Evolutionary conservation across 2,888 invertebrate species (phyloP).

Genomic region (Cephus spinipes): DNA sequence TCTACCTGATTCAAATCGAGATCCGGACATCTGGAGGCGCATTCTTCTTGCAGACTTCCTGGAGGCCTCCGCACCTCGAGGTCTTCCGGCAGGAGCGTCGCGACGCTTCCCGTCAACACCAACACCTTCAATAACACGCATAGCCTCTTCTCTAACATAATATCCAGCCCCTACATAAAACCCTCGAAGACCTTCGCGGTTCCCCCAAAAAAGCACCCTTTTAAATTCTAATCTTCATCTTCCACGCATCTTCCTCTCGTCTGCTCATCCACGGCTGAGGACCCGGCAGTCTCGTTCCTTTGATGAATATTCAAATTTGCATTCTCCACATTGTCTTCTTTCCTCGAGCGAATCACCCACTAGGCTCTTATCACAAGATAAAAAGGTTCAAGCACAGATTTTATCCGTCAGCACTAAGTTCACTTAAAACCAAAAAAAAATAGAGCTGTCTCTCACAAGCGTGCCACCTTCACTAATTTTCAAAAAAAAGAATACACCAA

Average conservation of each 20-base stretch:
- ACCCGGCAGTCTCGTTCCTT: background rate
- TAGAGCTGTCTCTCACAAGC: background rate
- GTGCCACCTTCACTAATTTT: background rate
- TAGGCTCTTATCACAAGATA: background rate
- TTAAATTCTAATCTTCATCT: constrained; percentile 22
- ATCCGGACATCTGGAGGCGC: constrained; percentile 57
- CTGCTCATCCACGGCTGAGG: background rate
- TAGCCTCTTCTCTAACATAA: constrained; percentile 59
- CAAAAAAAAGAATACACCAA: background rate
- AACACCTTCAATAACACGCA: constrained; percentile 52
- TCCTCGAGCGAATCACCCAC: background rate
- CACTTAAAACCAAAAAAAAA: background rate
- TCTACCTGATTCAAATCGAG: constrained; percentile 58
- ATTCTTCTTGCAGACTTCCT: constrained; percentile 54
- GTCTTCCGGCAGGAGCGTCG: constrained; percentile 51
- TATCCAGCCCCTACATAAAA: constrained; percentile 38
- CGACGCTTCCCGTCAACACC: constrained; percentile 48
- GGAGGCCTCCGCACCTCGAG: constrained; percentile 44
- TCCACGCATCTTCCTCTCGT: constrained; percentile 12
- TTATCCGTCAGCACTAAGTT: background rate
- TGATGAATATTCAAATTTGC: background rate
- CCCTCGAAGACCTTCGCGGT: constrained; percentile 26
- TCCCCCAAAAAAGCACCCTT: background rate
- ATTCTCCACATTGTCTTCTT: background rate
- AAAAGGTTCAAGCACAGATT: background rate